These are phyloP conservation scores for Etheostoma perlongum DNA, from an alignment of 2,797 vertebrate species.

Conservation along the genomic window DNA sequence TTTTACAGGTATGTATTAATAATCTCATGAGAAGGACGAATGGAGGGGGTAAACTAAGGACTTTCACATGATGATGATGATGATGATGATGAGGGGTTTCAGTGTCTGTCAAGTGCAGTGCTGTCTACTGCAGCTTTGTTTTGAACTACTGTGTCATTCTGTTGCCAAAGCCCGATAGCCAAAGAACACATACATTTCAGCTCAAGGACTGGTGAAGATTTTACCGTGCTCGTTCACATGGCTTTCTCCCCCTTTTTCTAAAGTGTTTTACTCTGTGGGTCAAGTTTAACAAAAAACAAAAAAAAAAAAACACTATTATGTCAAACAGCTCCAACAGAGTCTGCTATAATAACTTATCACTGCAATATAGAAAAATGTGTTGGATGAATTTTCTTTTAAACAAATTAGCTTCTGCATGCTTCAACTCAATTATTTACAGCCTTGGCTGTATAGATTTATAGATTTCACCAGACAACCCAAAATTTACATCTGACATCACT, in stretches of 20 bases:
- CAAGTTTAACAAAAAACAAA: conserved; percentile 48
- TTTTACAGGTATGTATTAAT: conserved; percentile 85
- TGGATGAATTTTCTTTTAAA: conserved; percentile 34
- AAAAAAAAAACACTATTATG: conserved; percentile 42
- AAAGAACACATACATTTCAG: conserved; percentile 94
- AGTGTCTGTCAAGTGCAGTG: conserved; percentile 73
- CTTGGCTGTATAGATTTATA: not conserved
- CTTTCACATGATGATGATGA: conserved; percentile 47
- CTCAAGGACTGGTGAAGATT: conserved; percentile 83
- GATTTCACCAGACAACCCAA: conserved; percentile 14
- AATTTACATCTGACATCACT: conserved; percentile 19
- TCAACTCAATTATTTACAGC: conserved; percentile 27
- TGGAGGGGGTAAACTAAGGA: conserved; percentile 47
- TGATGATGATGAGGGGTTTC: conserved; percentile 60
- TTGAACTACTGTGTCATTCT: conserved; percentile 88
- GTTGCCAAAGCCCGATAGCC: conserved; percentile 96
- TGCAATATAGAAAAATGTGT: conserved; percentile 48
- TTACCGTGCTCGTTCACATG: conserved; percentile 61
- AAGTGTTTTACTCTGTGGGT: conserved; percentile 72
- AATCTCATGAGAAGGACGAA: conserved; percentile 67
- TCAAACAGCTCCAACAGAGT: conserved; percentile 59
- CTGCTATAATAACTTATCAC: conserved; percentile 42
- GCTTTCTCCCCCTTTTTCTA: conserved; percentile 54
- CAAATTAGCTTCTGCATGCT: conserved; percentile 57
- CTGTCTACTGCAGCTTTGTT: conserved; percentile 85